A percentile compares a stretch with the other conserved stretches of the same genome.
These are phyloP conservation scores for Chiloscyllium plagiosum DNA, from an alignment of 2,113 vertebrate species.

Conservation along the genomic window DNA sequence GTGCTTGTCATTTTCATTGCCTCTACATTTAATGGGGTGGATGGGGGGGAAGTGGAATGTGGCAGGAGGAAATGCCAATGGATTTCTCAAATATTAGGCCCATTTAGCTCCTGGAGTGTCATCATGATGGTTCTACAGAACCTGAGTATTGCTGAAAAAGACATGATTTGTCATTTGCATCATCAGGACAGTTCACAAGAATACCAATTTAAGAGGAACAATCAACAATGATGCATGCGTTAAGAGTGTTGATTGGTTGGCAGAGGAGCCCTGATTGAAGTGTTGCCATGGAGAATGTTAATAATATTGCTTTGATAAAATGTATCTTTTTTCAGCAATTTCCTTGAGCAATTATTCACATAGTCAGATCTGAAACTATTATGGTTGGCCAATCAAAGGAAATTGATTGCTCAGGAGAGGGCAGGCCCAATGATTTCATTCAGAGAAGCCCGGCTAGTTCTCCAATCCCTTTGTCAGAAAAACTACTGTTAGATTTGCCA, in stretches of 20 bases:
- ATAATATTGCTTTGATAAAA: too few relatives aligned
- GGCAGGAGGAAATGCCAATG: background rate
- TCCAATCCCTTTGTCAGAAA: background rate
- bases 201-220: too few relatives aligned
- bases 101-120: background rate
- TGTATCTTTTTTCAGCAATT: too few relatives aligned
- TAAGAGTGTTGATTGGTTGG: too few relatives aligned
- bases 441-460: background rate
- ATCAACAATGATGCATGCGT: too few relatives aligned
- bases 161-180: too few relatives aligned
- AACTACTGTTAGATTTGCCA: background rate
- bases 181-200: too few relatives aligned
- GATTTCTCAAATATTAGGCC: background rate
- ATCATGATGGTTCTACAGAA: too few relatives aligned
- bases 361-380: background rate
- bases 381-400: background rate
- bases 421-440: background rate
- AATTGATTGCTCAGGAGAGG: too few relatives aligned
- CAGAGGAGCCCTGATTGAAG: too few relatives aligned
- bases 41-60: background rate
- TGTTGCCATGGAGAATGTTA: too few relatives aligned
- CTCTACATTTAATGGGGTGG: background rate
- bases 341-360: background rate
- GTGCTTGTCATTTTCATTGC: background rate
- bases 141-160: too few relatives aligned